Evolutionary conservation across 2,113 vertebrate genomes (phyloP), one percentile per base, ranked within the genome.

Genomic region (Dipodomys stephensi): DNA sequence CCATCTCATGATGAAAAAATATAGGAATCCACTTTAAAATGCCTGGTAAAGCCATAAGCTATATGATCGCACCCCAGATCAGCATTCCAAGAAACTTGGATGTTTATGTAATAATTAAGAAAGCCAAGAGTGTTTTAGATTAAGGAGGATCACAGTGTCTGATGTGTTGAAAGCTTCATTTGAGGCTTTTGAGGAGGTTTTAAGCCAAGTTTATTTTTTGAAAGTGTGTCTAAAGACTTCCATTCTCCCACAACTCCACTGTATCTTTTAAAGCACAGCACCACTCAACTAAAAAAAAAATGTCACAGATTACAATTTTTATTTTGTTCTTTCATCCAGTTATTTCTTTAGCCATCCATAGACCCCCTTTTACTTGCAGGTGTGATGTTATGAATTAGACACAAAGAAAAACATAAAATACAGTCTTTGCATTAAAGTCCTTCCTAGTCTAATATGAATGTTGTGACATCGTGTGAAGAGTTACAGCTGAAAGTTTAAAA

Each of bases 171-270:
- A 95, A 97, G 83, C 81, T 6, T 96, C 89, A 95, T 95, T 94
- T 97, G 62, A 97, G 93, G 95, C 96, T 57, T 97, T 97, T 92
- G 81, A 91, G 92, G 94, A 92, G 84, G 28, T 78, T 95, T 92
- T 92, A 73, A 95, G 83, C 81, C 88, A 96, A 94, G 65, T 93
- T 73, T 95, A 0, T 71, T 94, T 95, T 97, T 97, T 83, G 79
- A 94, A 82, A 92, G 18, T 94, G 69, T 73, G 94, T 96, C 92
- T 97, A 97, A 96, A 96, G 44, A 57, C 68, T 94, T 69, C 22
- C 97, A 82, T 73, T 94, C 81, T 95, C 96, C 28, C 87, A 96
- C 60, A 88, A 85, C 39, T 92, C 65, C 77, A 81, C 49, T 79
- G 62, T 82, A 91, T 93, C 83, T 95, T 91, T 72, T 57, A 77